Conservation (phyloP, 2,113 vertebrate species). For the Mobula hypostoma region DNA sequence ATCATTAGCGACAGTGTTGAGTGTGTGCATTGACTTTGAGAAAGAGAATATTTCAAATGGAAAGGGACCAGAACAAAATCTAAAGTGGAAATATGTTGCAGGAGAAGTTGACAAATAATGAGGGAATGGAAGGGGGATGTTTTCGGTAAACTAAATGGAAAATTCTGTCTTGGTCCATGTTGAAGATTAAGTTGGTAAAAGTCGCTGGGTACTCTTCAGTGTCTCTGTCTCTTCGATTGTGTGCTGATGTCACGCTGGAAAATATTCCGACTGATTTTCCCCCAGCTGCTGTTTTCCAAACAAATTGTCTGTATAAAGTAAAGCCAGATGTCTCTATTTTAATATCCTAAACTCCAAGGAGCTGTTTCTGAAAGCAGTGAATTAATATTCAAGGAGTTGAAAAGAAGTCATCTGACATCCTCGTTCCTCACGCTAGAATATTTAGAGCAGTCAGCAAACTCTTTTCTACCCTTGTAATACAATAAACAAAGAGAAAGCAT, state of each 20-base stretch:
- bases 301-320: neutral
- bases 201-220: neutral
- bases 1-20: too few species aligned
- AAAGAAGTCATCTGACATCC: neutral
- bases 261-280: neutral
- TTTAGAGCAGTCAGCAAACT: neutral
- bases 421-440: neutral
- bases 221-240: neutral
- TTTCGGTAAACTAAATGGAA: neutral
- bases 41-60: neutral
- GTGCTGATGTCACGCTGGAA: neutral
- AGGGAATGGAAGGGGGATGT: neutral
- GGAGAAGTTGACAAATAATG: neutral
- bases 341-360: neutral
- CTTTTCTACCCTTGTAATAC: neutral
- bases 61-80: neutral
- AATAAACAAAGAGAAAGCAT: neutral
- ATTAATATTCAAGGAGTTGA: slow-evolving; percentile 12
- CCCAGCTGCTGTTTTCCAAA: neutral
- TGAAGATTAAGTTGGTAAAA: slow-evolving; percentile 23
- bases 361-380: neutral
- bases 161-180: neutral
- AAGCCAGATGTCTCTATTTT: neutral
- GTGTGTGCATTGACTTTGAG: too few species aligned
- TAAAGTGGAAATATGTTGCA: neutral